Percentiles rank a stretch among this genome's conserved stretches.
phyloP scores from a whole-genome alignment of 2,888 invertebrate genomes.

The Tetramorium bicarinatum region DNA sequence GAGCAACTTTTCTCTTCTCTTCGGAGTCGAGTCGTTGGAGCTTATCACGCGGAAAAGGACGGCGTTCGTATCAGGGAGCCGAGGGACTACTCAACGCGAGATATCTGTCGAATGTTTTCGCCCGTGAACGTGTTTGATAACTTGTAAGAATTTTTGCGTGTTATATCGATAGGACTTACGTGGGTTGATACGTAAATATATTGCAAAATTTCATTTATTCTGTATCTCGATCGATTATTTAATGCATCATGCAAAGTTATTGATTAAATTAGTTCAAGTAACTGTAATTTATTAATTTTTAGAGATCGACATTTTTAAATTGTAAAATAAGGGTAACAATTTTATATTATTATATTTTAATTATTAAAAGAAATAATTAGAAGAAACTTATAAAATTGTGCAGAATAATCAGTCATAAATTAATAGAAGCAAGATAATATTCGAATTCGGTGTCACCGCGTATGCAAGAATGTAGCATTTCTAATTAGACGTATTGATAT shows the following conservation, averaged over 20 bases:
- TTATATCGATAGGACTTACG: neutral
- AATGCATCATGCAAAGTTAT: neutral
- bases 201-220: neutral
- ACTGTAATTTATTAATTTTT: neutral
- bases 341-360: neutral
- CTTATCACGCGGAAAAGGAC: constrained; percentile 50
- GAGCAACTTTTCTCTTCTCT: constrained; percentile 60
- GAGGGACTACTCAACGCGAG: constrained; percentile 42
- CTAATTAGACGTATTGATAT: neutral
- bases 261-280: neutral
- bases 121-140: neutral
- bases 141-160: constrained; percentile 18
- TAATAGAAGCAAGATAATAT: neutral
- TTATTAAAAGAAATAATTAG: neutral
- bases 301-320: neutral
- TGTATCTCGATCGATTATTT: neutral
- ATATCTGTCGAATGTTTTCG: constrained; percentile 46
- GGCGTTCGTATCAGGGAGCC: constrained; percentile 37
- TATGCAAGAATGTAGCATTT: neutral
- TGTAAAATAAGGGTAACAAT: neutral
- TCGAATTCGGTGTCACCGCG: neutral
- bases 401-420: neutral
- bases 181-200: neutral
- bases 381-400: too few relatives aligned
- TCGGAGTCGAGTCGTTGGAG: constrained; percentile 10